Percentiles rank a stretch among this genome's conserved stretches.
Evolutionary conservation across 2,797 vertebrate genomes (phyloP).

Genomic region (Rhinophrynus dorsalis): DNA sequence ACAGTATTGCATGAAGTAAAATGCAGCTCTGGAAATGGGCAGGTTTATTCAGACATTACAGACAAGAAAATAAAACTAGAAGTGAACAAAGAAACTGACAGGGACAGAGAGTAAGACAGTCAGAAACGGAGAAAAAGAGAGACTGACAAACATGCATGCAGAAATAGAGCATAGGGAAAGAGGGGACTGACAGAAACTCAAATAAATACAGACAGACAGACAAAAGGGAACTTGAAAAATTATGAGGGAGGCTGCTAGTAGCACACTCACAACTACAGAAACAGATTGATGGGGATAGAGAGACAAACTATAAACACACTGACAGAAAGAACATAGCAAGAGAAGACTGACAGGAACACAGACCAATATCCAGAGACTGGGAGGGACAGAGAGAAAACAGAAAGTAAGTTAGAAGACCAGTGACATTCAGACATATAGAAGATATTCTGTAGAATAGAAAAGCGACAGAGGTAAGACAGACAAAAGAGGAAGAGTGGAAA

Average conservation of each 20-base stretch:
- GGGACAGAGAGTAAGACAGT: no score
- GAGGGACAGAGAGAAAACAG: neutral
- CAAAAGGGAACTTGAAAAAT: neutral
- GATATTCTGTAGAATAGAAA: no score
- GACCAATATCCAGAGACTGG: no score
- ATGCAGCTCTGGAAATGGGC: constrained; percentile 22
- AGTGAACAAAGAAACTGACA: neutral
- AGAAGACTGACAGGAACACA: no score
- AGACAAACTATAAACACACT: neutral
- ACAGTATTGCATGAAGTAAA: constrained; percentile 2
- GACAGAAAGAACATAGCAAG: neutral
- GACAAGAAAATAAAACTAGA: neutral
- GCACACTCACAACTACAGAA: neutral
- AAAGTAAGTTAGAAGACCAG: neutral
- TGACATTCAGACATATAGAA: no score
- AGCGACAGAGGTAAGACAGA: no score
- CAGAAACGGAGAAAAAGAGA: neutral
- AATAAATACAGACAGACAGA: neutral
- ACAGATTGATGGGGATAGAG: neutral
- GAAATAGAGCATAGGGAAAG: no score
- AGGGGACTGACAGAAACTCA: neutral
- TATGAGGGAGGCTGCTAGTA: neutral
- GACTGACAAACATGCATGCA: neutral
- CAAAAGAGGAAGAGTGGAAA: no score
- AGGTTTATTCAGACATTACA: constrained; percentile 1